Evolutionary conservation across 2,113 vertebrate species (phyloP).

Genomic region (Mionectes macconnelli): DNA sequence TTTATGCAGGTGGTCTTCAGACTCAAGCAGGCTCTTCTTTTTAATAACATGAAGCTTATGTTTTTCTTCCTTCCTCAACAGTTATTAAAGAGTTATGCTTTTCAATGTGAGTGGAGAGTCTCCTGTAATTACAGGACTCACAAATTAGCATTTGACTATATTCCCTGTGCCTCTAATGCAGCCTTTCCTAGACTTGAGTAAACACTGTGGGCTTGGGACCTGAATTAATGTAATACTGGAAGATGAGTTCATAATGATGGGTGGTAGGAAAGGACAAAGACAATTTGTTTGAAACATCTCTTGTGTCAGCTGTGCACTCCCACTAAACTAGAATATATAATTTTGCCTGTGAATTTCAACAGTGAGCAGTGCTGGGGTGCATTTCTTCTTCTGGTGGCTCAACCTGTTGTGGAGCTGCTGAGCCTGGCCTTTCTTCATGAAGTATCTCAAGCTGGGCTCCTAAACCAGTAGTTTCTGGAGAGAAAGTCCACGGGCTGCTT

Average conservation of each 20-base stretch:
- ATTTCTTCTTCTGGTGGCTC: neutral
- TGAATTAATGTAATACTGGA: neutral
- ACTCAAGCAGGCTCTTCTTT: neutral
- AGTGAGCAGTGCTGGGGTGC: accelerated
- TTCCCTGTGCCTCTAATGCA: neutral
- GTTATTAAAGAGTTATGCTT: neutral
- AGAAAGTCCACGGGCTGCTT: accelerated
- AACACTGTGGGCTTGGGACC: neutral
- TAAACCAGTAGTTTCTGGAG: neutral
- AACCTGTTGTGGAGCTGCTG: neutral
- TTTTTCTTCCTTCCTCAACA: neutral
- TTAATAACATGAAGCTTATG: neutral
- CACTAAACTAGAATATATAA: neutral
- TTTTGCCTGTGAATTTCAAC: neutral
- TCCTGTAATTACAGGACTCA: constrained; percentile 1
- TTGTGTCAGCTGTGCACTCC: neutral
- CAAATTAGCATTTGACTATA: neutral
- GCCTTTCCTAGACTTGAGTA: neutral
- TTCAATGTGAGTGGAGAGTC: neutral
- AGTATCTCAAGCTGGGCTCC: accelerated
- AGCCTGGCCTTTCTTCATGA: neutral
- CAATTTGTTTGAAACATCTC: neutral
- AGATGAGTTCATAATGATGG: neutral
- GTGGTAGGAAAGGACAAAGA: neutral
- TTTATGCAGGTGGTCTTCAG: neutral